A percentile compares a stretch with the other conserved stretches of the same genome.
phyloP scores from a whole-genome alignment of 1,140 invertebrate species.

The Pseudomyrmex flavicornis region DNA sequence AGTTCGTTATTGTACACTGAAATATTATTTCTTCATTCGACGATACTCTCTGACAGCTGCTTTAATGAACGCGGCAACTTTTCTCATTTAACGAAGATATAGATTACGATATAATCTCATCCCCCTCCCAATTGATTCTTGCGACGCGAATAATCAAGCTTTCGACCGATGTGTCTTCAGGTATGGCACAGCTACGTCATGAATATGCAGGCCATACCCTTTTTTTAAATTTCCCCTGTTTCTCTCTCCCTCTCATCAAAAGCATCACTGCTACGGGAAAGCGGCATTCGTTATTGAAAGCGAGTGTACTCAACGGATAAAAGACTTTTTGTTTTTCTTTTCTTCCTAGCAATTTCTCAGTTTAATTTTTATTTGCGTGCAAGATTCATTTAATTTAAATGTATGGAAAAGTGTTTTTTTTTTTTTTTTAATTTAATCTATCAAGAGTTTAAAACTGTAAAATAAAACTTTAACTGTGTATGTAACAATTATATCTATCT shows the following conservation, averaged over 20 bases:
- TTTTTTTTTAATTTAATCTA: neutral
- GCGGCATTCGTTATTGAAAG: conserved; percentile 35
- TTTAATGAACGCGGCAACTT: conserved; percentile 68
- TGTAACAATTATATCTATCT: neutral
- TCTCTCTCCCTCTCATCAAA: neutral
- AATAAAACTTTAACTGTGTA: no score
- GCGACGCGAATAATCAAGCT: conserved; percentile 71
- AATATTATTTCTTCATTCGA: conserved; percentile 57
- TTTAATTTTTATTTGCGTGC: neutral
- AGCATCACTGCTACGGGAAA: neutral
- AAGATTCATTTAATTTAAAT: conserved; percentile 38
- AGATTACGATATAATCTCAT: conserved; percentile 64
- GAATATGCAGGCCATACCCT: conserved; percentile 66
- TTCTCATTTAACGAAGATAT: conserved; percentile 68
- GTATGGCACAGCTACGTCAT: conserved; percentile 57
- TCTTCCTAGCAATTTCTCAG: conserved; percentile 33
- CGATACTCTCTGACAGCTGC: conserved; percentile 49
- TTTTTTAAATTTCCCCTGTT: conserved; percentile 63
- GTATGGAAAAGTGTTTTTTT: neutral
- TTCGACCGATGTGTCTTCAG: conserved; percentile 69
- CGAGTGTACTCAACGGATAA: conserved; percentile 52
- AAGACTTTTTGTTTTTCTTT: conserved; percentile 53
- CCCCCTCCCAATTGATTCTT: conserved; percentile 39
- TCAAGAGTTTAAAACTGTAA: neutral
- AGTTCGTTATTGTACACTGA: conserved; percentile 51